A percentile compares a stretch with the other conserved stretches of the same genome.
These are phyloP conservation scores for Macroglossus sobrinus DNA, from an alignment of 2,113 vertebrate genomes.

Conservation along the genomic window DNA sequence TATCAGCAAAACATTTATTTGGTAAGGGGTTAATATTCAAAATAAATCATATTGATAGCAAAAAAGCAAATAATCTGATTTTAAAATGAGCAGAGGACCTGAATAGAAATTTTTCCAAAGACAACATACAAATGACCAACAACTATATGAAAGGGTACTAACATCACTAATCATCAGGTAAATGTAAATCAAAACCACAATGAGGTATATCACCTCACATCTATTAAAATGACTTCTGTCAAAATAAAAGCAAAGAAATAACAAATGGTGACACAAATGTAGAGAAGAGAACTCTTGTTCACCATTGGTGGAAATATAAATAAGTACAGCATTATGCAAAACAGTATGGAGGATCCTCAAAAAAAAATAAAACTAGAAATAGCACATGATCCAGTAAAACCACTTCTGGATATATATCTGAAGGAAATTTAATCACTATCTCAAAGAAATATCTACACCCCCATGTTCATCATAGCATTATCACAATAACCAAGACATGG, in stretches of 20 bases:
- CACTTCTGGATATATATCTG: neutral
- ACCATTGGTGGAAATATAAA: neutral
- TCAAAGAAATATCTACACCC: neutral
- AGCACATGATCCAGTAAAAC: neutral
- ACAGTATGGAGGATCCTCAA: neutral
- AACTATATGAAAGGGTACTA: neutral
- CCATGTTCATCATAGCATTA: neutral
- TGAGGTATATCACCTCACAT: neutral
- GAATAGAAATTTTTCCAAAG: neutral
- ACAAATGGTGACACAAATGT: neutral
- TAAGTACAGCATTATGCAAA: neutral
- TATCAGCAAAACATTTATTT: neutral
- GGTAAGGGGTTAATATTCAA: neutral
- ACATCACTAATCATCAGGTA: neutral
- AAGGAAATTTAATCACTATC: neutral
- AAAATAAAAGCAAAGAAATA: neutral
- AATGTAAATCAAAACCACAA: neutral
- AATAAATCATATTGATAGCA: neutral
- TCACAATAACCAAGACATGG: neutral
- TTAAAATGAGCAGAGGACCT: neutral
- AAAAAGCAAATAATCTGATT: neutral
- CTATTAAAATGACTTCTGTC: neutral
- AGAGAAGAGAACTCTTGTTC: neutral
- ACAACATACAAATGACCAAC: neutral
- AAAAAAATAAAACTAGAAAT: neutral